Conservation (phyloP, 2,888 invertebrate species). For the Margaritifera margaritifera region DNA sequence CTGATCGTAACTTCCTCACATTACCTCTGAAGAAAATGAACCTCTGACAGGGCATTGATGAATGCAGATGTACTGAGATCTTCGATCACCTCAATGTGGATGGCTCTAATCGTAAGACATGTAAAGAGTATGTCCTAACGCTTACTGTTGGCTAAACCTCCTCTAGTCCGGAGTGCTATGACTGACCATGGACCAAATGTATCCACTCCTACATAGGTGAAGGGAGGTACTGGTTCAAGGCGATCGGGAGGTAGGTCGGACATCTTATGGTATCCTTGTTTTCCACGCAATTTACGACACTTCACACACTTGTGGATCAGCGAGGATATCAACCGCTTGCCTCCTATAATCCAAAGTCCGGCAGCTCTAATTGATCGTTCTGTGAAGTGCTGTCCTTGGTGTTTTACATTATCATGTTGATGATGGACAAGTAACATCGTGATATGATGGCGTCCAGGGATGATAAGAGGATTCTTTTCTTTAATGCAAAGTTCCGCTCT, state of each 20-base stretch:
- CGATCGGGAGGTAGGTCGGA: conserved; percentile 24
- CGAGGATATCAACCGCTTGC: conserved; percentile 19
- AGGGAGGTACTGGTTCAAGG: conserved; percentile 25
- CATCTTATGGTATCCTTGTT: conserved; percentile 14
- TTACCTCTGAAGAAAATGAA: too few species aligned
- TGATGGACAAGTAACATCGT: conserved; percentile 20
- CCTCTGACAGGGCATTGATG: too few species aligned
- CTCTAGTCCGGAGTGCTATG: conserved; percentile 16
- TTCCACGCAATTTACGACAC: conserved; percentile 23
- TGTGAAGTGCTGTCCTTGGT: conserved; percentile 39
- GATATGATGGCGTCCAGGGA: conserved; percentile 22
- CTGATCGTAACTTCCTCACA: too few species aligned
- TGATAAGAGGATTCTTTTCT: conserved; percentile 19
- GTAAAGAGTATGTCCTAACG: conserved; percentile 36
- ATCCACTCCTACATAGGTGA: conserved; percentile 35
- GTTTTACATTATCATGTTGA: conserved; percentile 24
- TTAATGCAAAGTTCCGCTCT: background rate
- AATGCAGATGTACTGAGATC: conserved; percentile 24
- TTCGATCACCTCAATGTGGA: conserved; percentile 33
- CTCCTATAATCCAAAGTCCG: conserved; percentile 34
- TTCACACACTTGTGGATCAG: conserved; percentile 21
- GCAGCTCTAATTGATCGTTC: conserved; percentile 29
- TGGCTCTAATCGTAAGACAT: conserved; percentile 22
- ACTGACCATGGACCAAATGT: conserved; percentile 31
- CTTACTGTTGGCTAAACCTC: conserved; percentile 23